phyloP scores from a whole-genome alignment of 37 sponge, comb jelly and placozoan genomes.

The Diacarnus erythraeanus region DNA sequence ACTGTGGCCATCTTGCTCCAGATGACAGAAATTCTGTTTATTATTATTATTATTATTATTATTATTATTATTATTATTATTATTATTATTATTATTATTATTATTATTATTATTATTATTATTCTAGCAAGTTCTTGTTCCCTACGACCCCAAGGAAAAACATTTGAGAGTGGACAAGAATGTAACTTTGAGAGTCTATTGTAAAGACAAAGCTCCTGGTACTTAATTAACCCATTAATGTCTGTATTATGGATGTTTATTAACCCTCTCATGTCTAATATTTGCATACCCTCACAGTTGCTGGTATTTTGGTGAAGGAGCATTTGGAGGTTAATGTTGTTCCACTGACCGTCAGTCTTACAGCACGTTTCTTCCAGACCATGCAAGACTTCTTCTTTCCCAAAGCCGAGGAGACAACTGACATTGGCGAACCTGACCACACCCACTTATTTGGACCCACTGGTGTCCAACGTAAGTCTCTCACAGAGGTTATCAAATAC shows the following conservation, averaged over 20 bases:
- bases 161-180: constrained; percentile 78
- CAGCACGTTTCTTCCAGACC: constrained; percentile 77
- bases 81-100: neutral
- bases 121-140: constrained; percentile 70
- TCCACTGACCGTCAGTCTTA: constrained; percentile 84
- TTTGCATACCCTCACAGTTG: constrained; percentile 54
- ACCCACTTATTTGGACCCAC: constrained; percentile 53
- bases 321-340: constrained; percentile 94
- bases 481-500: too few relatives aligned
- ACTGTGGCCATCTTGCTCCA: too few relatives aligned
- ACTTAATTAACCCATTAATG: neutral
- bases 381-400: constrained; percentile 93
- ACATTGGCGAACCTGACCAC: constrained; percentile 48
- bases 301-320: constrained; percentile 92
- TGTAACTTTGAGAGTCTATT: constrained; percentile 68
- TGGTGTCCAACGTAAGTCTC: constrained; percentile 45
- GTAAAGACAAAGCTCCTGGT: constrained; percentile 80
- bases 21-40: too few relatives aligned
- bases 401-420: constrained; percentile 33
- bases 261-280: neutral
- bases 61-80: too few relatives aligned
- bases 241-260: neutral
- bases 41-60: too few relatives aligned
- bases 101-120: too few relatives aligned
- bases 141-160: constrained; percentile 65